A percentile compares a stretch with the other conserved stretches of the same genome.
phyloP scores from a whole-genome alignment of 2,113 vertebrate species.

The Protomyctophum bolini region DNA sequence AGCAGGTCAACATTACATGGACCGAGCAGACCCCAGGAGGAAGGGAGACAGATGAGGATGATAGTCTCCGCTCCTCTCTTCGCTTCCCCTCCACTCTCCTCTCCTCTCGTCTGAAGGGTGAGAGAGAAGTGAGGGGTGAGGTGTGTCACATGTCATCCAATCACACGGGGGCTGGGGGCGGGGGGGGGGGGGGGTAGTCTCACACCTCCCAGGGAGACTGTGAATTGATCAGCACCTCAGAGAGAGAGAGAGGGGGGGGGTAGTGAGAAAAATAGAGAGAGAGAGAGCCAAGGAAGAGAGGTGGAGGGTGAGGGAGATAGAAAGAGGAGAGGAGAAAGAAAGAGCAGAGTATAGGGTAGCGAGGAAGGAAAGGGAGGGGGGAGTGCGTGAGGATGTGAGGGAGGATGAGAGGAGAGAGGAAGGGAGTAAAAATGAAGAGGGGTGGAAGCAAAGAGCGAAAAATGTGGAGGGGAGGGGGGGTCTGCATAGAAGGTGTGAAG shows the following conservation, averaged over 20 bases:
- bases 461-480: background rate
- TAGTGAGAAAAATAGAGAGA: conserved; percentile 45
- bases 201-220: conserved; percentile 78
- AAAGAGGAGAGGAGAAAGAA: conserved; percentile 58
- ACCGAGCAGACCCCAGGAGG: background rate
- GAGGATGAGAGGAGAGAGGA: background rate
- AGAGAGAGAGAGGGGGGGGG: conserved; percentile 55
- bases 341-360: conserved; percentile 29
- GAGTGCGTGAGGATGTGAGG: background rate
- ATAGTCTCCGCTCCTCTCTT: conserved; percentile 3
- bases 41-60: background rate
- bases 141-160: conserved; percentile 49
- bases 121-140: conserved; percentile 34
- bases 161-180: conserved; percentile 46
- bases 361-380: background rate
- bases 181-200: conserved; percentile 53
- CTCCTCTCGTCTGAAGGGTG: background rate
- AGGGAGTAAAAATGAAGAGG: background rate
- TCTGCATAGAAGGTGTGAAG: conserved; percentile 76
- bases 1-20: background rate
- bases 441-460: conserved; percentile 9
- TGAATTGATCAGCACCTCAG: conserved; percentile 84
- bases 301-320: conserved; percentile 49
- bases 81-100: background rate
- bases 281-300: conserved; percentile 43